Evolutionary conservation across 2,113 vertebrate species (phyloP), one percentile per base, ranked within the genome.

Genomic region (Lanius ludovicianus): DNA sequence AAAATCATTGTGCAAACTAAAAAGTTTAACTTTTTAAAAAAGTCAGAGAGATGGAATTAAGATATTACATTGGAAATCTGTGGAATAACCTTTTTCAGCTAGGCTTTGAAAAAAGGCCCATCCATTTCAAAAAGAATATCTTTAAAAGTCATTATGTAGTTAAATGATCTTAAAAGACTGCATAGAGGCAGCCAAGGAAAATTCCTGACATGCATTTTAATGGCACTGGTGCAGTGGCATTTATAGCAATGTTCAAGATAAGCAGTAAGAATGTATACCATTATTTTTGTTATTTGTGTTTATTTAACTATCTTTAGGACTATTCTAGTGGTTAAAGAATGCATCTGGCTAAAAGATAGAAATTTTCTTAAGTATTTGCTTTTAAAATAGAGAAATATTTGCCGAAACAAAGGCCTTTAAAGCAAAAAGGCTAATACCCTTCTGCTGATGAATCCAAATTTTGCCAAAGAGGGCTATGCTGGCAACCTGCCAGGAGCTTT

Each of bases 91-190:
- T 91, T 95, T 84, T 35, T 78, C 67, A 93, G 37, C 27, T 67
- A 64, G 37, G 41, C 39, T 79, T 46, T 57, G 28, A 44, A 90
- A 75, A 69, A 76, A 69, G 78, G 20, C 87, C 75, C 44, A 84
- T 95, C 39, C 13, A 80, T 90, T 97, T 97, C 69, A 84, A 94
- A 97, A 96, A 93, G n/a, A 96, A 78, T 96, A 95, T 91, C 87
- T 97, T 95, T 85, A 87, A 93, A 97, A 97, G 88, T 92, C 70
- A 91, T 95, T 92, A 92, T 88, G 49, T 87, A 94, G 95, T 78
- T 96, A 69, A 97, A 89, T 68, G 30, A 78, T 94, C 92, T 90
- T 96, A 92, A 97, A 97, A 96, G 89, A 78, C 90, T 2, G 0
- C 65, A 80, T 44, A 87, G 9, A 92, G 14, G 59, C 79, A 96